Evolutionary conservation across 2,888 invertebrate species (phyloP).

Genomic region (Pandemis cinnamomeana): DNA sequence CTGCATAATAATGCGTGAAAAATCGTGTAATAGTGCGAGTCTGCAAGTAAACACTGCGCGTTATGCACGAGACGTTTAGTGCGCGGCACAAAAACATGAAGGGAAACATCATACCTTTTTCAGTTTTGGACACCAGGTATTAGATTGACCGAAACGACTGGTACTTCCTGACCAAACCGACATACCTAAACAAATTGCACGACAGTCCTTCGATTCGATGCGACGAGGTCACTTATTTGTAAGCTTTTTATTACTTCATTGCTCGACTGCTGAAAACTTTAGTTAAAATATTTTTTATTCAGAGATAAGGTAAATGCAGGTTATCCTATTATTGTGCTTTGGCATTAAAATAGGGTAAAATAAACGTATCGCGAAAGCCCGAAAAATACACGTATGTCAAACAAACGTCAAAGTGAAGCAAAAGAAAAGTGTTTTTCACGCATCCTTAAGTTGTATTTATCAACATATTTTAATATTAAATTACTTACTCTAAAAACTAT

Average conservation of each 20-base stretch:
- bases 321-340: conserved; percentile 9
- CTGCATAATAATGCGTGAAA: conserved; percentile 38
- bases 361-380: conserved; percentile 17
- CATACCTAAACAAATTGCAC: conserved; percentile 84
- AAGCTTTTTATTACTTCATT: conserved; percentile 44
- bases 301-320: not conserved
- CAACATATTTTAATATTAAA: no score
- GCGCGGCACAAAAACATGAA: conserved; percentile 34
- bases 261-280: conserved; percentile 3
- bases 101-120: conserved; percentile 71
- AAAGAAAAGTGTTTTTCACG: conserved; percentile 12
- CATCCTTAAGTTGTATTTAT: no score
- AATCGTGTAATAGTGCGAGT: conserved; percentile 37
- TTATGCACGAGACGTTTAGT: conserved; percentile 27
- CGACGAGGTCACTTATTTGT: conserved; percentile 69
- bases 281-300: conserved; percentile 1
- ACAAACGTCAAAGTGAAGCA: conserved; percentile 14
- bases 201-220: conserved; percentile 73
- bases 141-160: conserved; percentile 74
- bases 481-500: no score
- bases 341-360: conserved; percentile 20
- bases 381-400: conserved; percentile 27
- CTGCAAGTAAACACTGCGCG: conserved; percentile 46
- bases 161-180: conserved; percentile 90
- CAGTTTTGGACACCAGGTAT: conserved; percentile 79